Conservation (phyloP, 2,113 vertebrate genomes). For the Oenanthe melanoleuca region DNA sequence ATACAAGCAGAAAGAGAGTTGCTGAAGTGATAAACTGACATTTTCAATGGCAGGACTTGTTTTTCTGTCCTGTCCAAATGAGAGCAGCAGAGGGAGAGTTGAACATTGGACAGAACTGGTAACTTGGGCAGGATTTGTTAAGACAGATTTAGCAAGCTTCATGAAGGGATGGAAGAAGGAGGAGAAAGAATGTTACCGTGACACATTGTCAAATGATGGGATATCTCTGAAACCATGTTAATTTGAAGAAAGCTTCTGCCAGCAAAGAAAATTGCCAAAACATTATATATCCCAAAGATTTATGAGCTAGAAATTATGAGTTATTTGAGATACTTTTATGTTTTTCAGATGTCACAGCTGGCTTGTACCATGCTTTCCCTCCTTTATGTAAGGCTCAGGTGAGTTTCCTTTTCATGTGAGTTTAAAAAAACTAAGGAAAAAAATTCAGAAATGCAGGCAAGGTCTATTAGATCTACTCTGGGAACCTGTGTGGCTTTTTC, state of each 20-base stretch:
- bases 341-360: conserved; percentile 41
- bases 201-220: background rate
- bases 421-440: conserved; percentile 42
- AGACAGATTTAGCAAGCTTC: background rate
- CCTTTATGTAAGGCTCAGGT: conserved; percentile 18
- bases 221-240: background rate
- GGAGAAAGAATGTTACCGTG: background rate
- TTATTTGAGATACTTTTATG: conserved; percentile 43
- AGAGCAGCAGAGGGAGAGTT: background rate
- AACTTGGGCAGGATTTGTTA: background rate
- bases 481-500: background rate
- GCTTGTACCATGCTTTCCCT: background rate
- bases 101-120: background rate
- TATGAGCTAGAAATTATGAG: background rate
- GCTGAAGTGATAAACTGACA: background rate
- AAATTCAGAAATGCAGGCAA: background rate
- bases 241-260: background rate
- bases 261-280: background rate
- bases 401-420: conserved; percentile 32
- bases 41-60: background rate
- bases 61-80: background rate
- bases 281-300: background rate
- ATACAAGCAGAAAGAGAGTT: background rate
- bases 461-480: background rate
- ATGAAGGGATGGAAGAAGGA: background rate